Conservation (phyloP, 2,888 invertebrate species). For the Lepetodrilus schrolli region DNA sequence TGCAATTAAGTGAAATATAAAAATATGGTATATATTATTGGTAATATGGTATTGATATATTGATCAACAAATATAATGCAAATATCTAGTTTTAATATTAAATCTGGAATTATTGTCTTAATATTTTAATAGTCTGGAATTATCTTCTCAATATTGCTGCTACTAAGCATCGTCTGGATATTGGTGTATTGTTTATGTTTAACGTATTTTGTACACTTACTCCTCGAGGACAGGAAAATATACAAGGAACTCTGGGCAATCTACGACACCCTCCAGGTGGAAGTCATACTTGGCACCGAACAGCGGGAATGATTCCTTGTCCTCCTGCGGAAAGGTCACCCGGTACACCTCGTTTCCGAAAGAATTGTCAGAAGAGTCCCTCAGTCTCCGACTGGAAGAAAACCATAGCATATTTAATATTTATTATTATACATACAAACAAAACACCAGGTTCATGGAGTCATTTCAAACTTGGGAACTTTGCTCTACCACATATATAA, state of each 20-base stretch:
- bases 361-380: conserved; percentile 54
- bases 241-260: conserved; percentile 98
- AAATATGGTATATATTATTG: too few species aligned
- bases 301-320: conserved; percentile 79
- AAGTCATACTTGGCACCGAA: conserved; percentile 98
- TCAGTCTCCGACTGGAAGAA: conserved; percentile 61
- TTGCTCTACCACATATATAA: background rate
- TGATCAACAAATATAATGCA: too few species aligned
- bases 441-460: too few species aligned
- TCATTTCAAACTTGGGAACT: too few species aligned
- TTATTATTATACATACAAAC: background rate
- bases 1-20: too few species aligned
- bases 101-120: too few species aligned
- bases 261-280: conserved; percentile 94
- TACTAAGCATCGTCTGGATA: too few species aligned
- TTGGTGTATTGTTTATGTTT: too few species aligned
- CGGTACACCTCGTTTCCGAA: conserved; percentile 78
- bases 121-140: too few species aligned
- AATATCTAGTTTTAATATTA: too few species aligned
- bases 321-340: conserved; percentile 73
- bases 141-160: too few species aligned
- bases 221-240: conserved; percentile 87
- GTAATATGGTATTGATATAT: too few species aligned
- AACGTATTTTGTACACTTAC: conserved; percentile 53
- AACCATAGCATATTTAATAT: background rate